Base-by-base conservation (phyloP, 2,113 vertebrate genomes). In the Gnathonemus echidnorhynchus region DNA sequence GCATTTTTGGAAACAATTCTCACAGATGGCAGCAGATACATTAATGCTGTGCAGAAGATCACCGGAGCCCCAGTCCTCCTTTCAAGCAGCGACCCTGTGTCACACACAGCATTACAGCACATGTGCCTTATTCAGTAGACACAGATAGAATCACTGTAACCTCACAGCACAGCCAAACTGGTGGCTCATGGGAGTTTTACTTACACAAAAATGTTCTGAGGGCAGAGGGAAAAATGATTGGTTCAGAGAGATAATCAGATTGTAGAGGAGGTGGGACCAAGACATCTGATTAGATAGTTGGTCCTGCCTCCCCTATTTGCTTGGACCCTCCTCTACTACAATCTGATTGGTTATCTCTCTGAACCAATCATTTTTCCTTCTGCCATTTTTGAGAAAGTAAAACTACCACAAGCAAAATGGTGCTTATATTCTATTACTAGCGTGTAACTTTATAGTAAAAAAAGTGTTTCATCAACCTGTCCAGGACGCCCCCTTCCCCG, bases 1-100 rank as follows among this genome's bases (percentile, higher is more conserved):
- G 39, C 13, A 31, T 70, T 31, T 88, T 53, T 91, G 91, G 53
- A 89, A 89, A 85, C 84, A 87, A 77, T 88, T 48, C 84, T 27
- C 11, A 91, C 83, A 83, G 49, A 35, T 83, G 9, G 42, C n/a
- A 39, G 56, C 10, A 46, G 39, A 24, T n/a, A 45, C 50, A 88
- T 19, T 53, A 88, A 88, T 53, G n/a, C 27, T 35, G 19, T 21
- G 35, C 56, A 45, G 11, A 21, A 17, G 62, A 31, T 56, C 27
- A 31, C 35, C 0, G 35, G 13, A 11, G n/a, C 42, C 85, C 45
- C 48, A 27, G 21, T 49, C 19, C 86, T 53, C 86, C n/a, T n/a
- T 15, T 42, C 48, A 42, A 19, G 87, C 56, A 62, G 84, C 5
- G 3, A 86, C 24, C 48, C 84, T 3, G 84, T 50, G 19, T n/a